Conservation (phyloP, 2,797 vertebrate genomes). For the Gorsachius magnificus region DNA sequence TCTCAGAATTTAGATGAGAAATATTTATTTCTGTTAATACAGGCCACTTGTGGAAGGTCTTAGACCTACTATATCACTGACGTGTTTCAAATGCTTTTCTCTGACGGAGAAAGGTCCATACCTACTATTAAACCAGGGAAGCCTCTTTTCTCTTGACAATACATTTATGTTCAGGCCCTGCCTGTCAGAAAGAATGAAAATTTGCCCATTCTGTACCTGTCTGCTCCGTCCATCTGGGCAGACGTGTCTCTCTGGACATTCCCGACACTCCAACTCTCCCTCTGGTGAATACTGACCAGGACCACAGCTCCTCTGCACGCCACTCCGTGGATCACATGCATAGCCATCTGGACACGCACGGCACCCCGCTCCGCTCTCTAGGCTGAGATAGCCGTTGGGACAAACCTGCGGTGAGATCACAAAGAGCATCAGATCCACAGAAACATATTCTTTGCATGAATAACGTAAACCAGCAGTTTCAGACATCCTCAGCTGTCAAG, state of each 20-base stretch:
- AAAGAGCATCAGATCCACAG: not conserved
- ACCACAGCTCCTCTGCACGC: constrained; percentile 74
- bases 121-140: not conserved
- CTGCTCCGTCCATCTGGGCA: constrained; percentile 79
- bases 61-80: too few species aligned
- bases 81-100: not conserved
- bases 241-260: constrained; percentile 79
- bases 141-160: not conserved
- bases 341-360: constrained; percentile 82
- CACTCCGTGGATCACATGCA: constrained; percentile 73
- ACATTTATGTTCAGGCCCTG: not conserved
- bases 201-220: constrained; percentile 65
- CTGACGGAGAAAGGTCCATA: not conserved
- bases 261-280: constrained; percentile 76
- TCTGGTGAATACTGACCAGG: constrained; percentile 83
- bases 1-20: not conserved
- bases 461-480: not conserved
- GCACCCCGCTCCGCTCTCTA: constrained; percentile 81
- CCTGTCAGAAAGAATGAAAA: not conserved
- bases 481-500: not conserved
- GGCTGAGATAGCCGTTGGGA: constrained; percentile 80
- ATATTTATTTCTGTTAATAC: not conserved
- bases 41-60: not conserved
- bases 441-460: accelerated
- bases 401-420: constrained; percentile 74